Evolutionary conservation across 2,113 vertebrate genomes (phyloP).

Genomic region (Ardeotis arabs): DNA sequence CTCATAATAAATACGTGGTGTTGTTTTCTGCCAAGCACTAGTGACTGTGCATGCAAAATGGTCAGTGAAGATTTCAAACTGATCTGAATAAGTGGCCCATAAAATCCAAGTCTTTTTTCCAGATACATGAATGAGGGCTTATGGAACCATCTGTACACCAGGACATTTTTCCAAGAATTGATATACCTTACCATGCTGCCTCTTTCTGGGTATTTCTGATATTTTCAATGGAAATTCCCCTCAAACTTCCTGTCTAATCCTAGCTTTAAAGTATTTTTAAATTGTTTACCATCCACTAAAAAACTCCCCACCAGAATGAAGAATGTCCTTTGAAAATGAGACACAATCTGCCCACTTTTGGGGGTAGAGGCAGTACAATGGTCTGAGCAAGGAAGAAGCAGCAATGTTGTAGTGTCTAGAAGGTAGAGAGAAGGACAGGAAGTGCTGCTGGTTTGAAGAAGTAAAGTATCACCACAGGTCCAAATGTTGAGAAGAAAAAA

Average conservation of each 20-base stretch:
- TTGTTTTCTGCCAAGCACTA: slow-evolving; percentile 28
- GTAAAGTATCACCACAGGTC: neutral
- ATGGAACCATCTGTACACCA: slow-evolving; percentile 23
- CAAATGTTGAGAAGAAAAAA: neutral
- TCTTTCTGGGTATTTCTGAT: neutral
- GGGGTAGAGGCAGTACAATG: neutral
- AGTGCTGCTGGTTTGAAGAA: neutral
- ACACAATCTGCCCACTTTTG: neutral
- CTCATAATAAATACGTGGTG: slow-evolving; percentile 30
- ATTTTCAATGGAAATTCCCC: neutral
- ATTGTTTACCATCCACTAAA: neutral
- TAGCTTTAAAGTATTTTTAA: neutral
- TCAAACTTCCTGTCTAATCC: neutral
- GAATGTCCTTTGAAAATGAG: neutral
- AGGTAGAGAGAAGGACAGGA: neutral
- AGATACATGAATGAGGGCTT: neutral
- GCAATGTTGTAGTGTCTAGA: neutral
- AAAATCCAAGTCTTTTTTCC: slow-evolving; percentile 9
- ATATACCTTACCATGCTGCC: neutral
- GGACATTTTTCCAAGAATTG: neutral
- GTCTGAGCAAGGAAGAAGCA: neutral
- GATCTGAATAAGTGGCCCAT: slow-evolving; percentile 28
- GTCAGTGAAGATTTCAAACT: slow-evolving; percentile 38
- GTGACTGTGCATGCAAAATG: slow-evolving; percentile 36
- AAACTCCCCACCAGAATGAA: neutral